Conservation (phyloP, 2,113 vertebrate species). For the Cromileptes altivelis region DNA sequence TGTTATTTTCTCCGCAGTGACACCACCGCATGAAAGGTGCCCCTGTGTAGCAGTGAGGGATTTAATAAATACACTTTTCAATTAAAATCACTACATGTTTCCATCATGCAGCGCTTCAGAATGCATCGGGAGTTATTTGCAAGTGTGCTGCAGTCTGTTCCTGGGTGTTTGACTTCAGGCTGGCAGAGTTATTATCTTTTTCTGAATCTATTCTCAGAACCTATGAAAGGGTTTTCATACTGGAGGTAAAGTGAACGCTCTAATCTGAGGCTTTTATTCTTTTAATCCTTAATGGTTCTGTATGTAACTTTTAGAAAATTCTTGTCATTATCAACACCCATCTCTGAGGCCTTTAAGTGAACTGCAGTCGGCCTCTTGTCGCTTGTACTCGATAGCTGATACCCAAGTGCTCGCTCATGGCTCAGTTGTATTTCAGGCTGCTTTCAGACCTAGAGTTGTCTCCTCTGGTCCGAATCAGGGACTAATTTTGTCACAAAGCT, state of each 20-base stretch:
- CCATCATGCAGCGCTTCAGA: constrained; percentile 41
- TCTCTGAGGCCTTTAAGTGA: too few species aligned
- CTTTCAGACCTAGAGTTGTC: too few species aligned
- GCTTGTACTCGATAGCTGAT: too few species aligned
- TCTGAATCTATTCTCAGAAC: constrained; percentile 8
- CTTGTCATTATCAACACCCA: too few species aligned
- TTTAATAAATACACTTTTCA: constrained; percentile 71
- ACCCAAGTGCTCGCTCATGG: too few species aligned
- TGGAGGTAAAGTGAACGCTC: background rate
- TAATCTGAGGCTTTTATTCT: constrained; percentile 23
- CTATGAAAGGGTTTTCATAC: background rate
- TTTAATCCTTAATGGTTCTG: constrained; percentile 5
- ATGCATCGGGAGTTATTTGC: constrained; percentile 16
- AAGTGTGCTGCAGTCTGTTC: constrained; percentile 2
- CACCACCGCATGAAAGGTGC: constrained; percentile 56
- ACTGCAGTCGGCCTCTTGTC: too few species aligned
- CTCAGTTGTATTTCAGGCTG: too few species aligned
- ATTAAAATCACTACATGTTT: constrained; percentile 59
- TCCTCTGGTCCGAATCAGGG: too few species aligned
- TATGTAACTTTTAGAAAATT: too few species aligned
- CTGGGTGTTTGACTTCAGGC: constrained; percentile 21
- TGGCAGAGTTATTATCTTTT: constrained; percentile 25
- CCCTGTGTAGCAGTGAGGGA: constrained; percentile 49
- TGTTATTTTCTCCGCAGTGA: constrained; percentile 70
- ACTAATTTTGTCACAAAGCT: too few species aligned